Evolutionary conservation across 2,888 invertebrate species (phyloP), one percentile per base, ranked within the genome.

Genomic region (Drosophila putrida): DNA sequence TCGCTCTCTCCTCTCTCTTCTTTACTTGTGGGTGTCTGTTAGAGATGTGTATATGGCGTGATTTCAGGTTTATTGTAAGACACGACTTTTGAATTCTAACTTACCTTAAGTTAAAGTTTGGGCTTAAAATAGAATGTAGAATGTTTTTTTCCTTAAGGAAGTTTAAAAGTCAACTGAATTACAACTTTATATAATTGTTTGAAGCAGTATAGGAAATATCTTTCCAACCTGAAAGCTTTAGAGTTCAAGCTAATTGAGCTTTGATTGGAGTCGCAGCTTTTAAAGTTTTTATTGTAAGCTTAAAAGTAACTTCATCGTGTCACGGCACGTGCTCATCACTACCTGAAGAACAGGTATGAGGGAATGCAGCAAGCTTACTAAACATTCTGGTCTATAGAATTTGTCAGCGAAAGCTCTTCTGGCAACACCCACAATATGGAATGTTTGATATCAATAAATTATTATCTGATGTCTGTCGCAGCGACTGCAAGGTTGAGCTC

Each of bases 401-500:
- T 50, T 46, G 65, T 55, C 43, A 33, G 36, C 35, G 11, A 41
- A 47, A 69, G 38, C 44, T 46, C 28, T 39, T 46, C 28, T 39
- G 62, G 41, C 63, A 41, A 75, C 53, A 61, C 44, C 49, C 49
- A 75, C 31, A 63, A 58, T 57, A 67, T 78, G 68, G 75, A 78
- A 75, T 75, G 75, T 50, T 51, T 54, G 80, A 28, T 77, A 83
- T 88, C 89, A 86, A 83, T 83, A 88, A 88, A 83, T 83, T 88
- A 86, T 83, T 72, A 88, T 83, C 77, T 74, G 71, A 63, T 81
- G 86, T 82, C 79, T 87, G 78, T 71, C 79, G 82, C 20, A 20
- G 20, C 20, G 20, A 20, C 20, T 20, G 20, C 20, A 20, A 63
- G 51, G 54, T 38, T 55, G 35, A 65, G 69, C 63, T 60, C 43